Percentiles rank a stretch among this genome's conserved stretches.
These are phyloP conservation scores for Thunnus maccoyii DNA, from an alignment of 2,113 vertebrate species.

Conservation along the genomic window DNA sequence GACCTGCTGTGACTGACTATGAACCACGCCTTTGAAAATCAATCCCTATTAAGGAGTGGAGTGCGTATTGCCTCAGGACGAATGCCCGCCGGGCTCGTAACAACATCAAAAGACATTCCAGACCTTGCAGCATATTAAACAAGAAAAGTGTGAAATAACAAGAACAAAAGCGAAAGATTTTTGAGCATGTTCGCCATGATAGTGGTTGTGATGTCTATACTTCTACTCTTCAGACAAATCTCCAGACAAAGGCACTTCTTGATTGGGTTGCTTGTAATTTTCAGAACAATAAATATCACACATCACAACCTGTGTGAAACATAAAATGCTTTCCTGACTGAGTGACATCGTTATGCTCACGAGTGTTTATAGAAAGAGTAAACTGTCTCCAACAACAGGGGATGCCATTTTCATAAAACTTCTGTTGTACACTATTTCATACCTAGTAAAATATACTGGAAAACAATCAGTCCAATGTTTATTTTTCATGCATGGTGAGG, in stretches of 20 bases:
- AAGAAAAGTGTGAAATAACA: constrained; percentile 51
- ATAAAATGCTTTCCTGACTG: background rate
- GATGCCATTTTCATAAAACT: background rate
- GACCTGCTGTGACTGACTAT: constrained; percentile 56
- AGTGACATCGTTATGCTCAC: background rate
- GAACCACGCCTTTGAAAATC: constrained; percentile 74
- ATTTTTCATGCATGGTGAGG: background rate
- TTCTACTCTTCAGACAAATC: constrained; percentile 12
- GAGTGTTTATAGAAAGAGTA: background rate
- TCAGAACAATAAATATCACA: background rate
- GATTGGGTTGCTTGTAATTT: background rate
- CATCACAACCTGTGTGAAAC: too few species aligned
- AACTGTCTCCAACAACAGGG: background rate
- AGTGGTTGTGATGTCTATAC: background rate
- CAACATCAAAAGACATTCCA: constrained; percentile 65
- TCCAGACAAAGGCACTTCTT: constrained; percentile 11
- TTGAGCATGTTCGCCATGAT: constrained; percentile 8
- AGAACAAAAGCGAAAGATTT: constrained; percentile 55
- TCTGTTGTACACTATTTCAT: background rate
- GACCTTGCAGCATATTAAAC: constrained; percentile 47
- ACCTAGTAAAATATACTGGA: background rate
- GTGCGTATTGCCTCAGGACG: constrained; percentile 49
- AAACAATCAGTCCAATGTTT: background rate
- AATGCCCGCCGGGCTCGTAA: constrained; percentile 49
- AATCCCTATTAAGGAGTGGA: constrained; percentile 63